Conservation (phyloP, 2,113 vertebrate species). For the Dinomys branickii region DNA sequence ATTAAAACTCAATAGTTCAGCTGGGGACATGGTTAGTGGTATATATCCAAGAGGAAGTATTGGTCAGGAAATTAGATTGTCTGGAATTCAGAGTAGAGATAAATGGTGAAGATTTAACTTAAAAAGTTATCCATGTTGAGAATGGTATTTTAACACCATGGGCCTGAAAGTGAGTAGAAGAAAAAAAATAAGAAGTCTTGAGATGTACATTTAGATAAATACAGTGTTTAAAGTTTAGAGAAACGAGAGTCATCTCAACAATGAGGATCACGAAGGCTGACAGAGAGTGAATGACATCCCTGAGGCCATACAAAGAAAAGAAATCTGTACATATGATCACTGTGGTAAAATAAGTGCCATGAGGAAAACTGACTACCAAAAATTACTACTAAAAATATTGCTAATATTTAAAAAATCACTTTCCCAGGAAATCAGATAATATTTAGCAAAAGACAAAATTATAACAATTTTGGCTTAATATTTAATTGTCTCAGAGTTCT, state of each 20-base stretch:
- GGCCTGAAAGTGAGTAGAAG: not conserved
- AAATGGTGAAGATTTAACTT: not conserved
- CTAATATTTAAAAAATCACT: not conserved
- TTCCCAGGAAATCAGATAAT: not conserved
- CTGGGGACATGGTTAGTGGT: not conserved
- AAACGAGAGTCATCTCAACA: not conserved
- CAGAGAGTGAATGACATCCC: not conserved
- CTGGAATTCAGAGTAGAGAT: not conserved
- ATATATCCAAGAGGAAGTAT: not conserved
- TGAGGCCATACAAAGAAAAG: constrained; percentile 20
- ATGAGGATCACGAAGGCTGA: not conserved
- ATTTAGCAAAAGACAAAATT: not conserved
- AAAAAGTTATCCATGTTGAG: not conserved
- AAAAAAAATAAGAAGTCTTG: not conserved
- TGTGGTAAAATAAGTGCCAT: not conserved
- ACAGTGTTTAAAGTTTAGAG: not conserved
- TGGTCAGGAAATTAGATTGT: not conserved
- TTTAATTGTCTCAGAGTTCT: not conserved
- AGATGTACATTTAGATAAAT: not conserved
- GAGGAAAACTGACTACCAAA: not conserved
- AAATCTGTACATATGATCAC: not conserved
- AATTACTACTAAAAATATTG: not conserved
- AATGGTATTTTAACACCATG: constrained; percentile 5
- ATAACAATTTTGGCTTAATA: not conserved
- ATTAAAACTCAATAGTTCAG: not conserved